Base-by-base conservation (phyloP, 2,797 vertebrate genomes). In the Sphaeramia orbicularis region DNA sequence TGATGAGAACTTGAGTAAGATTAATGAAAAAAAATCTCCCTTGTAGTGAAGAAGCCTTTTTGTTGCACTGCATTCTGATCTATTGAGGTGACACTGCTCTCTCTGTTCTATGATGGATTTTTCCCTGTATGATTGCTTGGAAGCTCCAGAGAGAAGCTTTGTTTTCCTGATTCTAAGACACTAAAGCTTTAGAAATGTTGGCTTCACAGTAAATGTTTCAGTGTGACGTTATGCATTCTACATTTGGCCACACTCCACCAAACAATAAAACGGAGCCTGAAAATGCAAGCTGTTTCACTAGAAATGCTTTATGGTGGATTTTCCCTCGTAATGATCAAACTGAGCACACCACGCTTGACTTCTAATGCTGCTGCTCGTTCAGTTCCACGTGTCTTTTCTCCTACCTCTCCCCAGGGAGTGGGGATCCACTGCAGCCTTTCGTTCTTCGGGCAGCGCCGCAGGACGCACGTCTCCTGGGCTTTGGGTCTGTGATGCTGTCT, bases 351-450 rank as follows among this genome's bases (percentile, higher is more conserved):
- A 41, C 42, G 6, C 43, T 54, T 69, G n/a, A 49, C 40, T 47
- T 41, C 16, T 35, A 2, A 1, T 16, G 2, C 21, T 27, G 0
- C 42, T 50, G 18, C 35, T 55, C 6, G n/a, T 21, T 0, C 12
- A 59, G 27, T 41, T 41, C 10, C 14, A 1, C 40, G 40, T 18
- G 13, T 37, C 5, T 32, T 40, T 57, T 12, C 7, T 18, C 52
- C 73, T 94, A 99, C 98, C 97, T 98, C 96, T 73, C 95, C 95
- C 98, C 98, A 99, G 1, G 95, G 76, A 21, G 94, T 94, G 13
- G 93, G 73, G 57, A 94, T 88, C 98, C 98, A 99, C 89, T 97
- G 96, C 4, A 98, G 95, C 50, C 91, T 93, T 43, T 94, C 95
- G 0, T 98, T 98, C 71, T 91, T 97, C 65, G 97, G 97, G 84